These are phyloP conservation scores for Hypocryptadius cinnamomeus DNA, from an alignment of 2,113 vertebrate species.

Conservation along the genomic window DNA sequence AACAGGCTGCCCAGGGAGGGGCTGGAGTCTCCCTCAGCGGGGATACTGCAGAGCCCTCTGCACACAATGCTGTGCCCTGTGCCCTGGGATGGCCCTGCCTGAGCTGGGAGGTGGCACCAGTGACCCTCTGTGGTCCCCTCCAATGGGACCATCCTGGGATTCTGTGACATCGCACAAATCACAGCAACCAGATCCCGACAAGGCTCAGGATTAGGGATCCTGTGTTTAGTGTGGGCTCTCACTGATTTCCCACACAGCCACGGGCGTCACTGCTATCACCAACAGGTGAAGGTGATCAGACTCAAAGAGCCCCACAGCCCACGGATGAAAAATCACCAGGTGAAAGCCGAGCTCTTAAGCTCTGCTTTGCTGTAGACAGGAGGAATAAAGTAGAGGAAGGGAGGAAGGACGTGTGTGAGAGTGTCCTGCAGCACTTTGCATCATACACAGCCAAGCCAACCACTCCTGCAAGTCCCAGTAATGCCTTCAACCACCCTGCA, in stretches of 20 bases:
- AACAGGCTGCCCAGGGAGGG: neutral
- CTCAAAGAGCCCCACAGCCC: neutral
- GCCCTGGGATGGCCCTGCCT: neutral
- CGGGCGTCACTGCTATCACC: neutral
- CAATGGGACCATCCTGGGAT: rapidly evolving
- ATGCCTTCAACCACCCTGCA: neutral
- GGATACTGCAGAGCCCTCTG: neutral
- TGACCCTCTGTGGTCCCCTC: neutral
- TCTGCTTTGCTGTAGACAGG: neutral
- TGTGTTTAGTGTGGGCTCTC: neutral
- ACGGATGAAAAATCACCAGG: neutral
- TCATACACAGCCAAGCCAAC: neutral
- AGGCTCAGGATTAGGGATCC: neutral
- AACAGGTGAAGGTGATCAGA: rapidly evolving
- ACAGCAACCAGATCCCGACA: rapidly evolving
- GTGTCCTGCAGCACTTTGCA: neutral
- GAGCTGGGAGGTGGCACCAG: neutral
- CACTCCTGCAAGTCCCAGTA: neutral
- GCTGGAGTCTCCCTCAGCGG: neutral
- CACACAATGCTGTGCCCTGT: neutral
- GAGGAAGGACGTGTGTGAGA: rapidly evolving
- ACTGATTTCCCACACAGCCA: neutral
- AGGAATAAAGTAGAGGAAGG: neutral
- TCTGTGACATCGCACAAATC: neutral
- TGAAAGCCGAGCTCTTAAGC: neutral